Evolutionary conservation across 2,113 vertebrate species (phyloP).

Genomic region (Anas platyrhynchos): DNA sequence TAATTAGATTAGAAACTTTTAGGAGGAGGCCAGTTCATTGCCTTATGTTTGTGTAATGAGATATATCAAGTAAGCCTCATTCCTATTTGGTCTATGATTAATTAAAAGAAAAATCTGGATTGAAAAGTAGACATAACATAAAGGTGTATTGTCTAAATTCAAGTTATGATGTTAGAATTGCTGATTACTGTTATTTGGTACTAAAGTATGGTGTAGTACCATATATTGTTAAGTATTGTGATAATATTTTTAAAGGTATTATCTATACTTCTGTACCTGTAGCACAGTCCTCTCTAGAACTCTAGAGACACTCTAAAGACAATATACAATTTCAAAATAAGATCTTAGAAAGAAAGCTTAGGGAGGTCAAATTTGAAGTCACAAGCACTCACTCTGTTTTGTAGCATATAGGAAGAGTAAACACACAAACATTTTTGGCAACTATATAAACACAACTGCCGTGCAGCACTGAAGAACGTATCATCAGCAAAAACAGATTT

Average conservation of each 20-base stretch:
- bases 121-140: conserved; percentile 30
- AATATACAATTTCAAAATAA: neutral
- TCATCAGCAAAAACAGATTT: neutral
- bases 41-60: neutral
- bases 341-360: neutral
- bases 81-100: conserved; percentile 30
- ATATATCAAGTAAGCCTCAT: neutral
- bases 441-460: neutral
- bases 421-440: neutral
- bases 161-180: neutral
- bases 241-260: neutral
- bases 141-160: neutral
- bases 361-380: neutral
- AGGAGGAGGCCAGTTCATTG: neutral
- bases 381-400: neutral
- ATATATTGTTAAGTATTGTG: neutral
- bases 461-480: neutral
- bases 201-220: neutral
- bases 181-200: neutral
- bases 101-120: neutral
- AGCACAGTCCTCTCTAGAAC: neutral
- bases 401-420: neutral
- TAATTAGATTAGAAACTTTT: neutral
- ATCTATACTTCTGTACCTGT: neutral
- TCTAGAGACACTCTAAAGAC: neutral